Percentiles rank a stretch among this genome's conserved stretches.
Evolutionary conservation across 2,797 vertebrate genomes (phyloP).

Genomic region (Huso huso): DNA sequence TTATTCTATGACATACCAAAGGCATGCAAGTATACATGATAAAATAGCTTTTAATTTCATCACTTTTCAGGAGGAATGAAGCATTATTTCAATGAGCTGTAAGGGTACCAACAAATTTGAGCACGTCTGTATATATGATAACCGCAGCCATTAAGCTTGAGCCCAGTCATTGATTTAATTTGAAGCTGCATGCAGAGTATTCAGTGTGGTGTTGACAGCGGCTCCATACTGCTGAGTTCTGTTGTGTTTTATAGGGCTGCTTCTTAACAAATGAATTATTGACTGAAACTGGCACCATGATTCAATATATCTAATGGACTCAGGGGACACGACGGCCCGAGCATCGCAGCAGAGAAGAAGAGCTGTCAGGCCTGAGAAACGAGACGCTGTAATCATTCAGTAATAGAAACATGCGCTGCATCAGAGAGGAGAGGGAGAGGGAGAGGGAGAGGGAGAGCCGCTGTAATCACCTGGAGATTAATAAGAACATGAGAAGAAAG

Average conservation of each 20-base stretch:
- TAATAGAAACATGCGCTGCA: not conserved
- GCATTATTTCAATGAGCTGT: too few relatives aligned
- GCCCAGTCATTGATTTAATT: not conserved
- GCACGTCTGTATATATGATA: not conserved
- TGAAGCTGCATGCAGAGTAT: too few relatives aligned
- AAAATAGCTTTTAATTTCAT: too few relatives aligned
- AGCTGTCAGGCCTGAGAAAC: constrained; percentile 84
- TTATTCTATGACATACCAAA: too few relatives aligned
- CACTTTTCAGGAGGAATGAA: too few relatives aligned
- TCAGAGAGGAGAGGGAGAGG: constrained; percentile 6
- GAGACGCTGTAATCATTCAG: constrained; percentile 88
- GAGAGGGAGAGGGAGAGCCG: not conserved
- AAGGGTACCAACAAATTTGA: too few relatives aligned
- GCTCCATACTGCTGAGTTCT: not conserved
- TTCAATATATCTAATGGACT: constrained; percentile 96
- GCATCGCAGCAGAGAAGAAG: constrained; percentile 89
- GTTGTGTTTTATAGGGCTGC: constrained; percentile 74
- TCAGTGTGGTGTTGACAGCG: too few relatives aligned
- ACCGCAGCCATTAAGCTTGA: not conserved
- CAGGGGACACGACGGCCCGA: constrained; percentile 82
- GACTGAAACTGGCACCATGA: constrained; percentile 97
- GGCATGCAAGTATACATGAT: too few relatives aligned
- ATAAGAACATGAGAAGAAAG: too few relatives aligned
- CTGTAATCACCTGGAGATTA: constrained; percentile 20
- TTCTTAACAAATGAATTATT: constrained; percentile 98